Evolutionary conservation across 2,797 vertebrate genomes (phyloP), one percentile per base, ranked within the genome.

Genomic region (Lophotriccus pileatus): DNA sequence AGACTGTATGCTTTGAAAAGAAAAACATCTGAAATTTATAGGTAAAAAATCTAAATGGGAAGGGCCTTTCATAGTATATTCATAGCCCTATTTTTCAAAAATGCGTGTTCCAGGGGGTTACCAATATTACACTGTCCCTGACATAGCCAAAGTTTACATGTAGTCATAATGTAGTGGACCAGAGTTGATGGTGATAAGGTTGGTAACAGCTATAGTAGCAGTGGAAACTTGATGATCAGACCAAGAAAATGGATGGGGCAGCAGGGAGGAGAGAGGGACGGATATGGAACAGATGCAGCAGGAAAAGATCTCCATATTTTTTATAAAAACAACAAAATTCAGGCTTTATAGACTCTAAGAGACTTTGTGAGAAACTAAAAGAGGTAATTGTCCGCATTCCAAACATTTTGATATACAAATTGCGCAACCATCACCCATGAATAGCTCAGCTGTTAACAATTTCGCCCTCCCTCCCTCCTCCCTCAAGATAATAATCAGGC

Each of bases 401-500:
- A 98, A 98, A 98, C 96, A 97, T 98, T 99, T 98, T 98, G 97
- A 98, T 98, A 98, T 95, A 98, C 98, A 99, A 99, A 99, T 98
- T 98, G 95, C 97, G 91, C 97, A 98, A 98, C 98, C 96, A 97
- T 98, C 62, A 88, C 96, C 98, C 98, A 95, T 97, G 98, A 98
- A 98, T 95, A 97, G 97, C 53, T 95, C 98, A 99, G 98, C 99
- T 99, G 98, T 98, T 98, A 99, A 98, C 98, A 98, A 99, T 99
- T 99, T 99, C 6, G 11, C 50, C 28, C 28, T 19, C 50, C 50
- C 50, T 95, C 98, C 97, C 90, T 14, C 2, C 21, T n/a, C 28
- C 17, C 8, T 95, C 97, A 89, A 98, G 98, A 99, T 98, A 99
- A 99, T 99, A 98, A 98, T 98, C 98, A 98, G 97, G 96, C 97